Evolutionary conservation across 2,113 vertebrate genomes (phyloP).

Genomic region (Tamias sibiricus): DNA sequence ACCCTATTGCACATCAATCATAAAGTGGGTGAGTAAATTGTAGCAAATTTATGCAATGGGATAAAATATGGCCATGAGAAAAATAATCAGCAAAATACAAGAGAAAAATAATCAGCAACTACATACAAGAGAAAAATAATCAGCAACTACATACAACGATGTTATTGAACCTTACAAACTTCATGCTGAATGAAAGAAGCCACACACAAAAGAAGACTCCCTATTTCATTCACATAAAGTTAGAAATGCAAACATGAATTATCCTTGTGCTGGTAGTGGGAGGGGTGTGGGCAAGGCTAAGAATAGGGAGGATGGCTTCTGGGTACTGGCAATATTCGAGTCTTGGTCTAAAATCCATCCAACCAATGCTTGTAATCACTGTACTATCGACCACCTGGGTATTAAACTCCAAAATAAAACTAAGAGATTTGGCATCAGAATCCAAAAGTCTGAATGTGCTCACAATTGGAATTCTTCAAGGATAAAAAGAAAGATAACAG

Average conservation of each 20-base stretch:
- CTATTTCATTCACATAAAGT: neutral
- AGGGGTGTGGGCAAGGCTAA: neutral
- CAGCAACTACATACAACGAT: too few relatives aligned
- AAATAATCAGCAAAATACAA: neutral
- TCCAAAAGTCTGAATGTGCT: neutral
- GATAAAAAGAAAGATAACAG: neutral
- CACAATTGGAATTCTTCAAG: neutral
- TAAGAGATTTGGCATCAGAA: neutral
- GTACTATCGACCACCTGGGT: too few relatives aligned
- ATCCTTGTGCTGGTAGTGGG: neutral
- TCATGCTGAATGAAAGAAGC: too few relatives aligned
- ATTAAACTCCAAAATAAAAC: neutral
- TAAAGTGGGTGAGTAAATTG: neutral
- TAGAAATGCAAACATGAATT: neutral
- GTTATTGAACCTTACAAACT: too few relatives aligned
- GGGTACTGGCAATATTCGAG: neutral
- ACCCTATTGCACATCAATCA: neutral
- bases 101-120: too few relatives aligned
- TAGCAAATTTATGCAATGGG: neutral
- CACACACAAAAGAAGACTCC: neutral
- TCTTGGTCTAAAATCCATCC: neutral
- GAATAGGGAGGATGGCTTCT: neutral
- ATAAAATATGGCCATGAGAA: neutral
- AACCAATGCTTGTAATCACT: neutral
- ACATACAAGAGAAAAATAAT: too few relatives aligned